Conservation (phyloP, 1,140 invertebrate genomes). For the Bombus sibiricus region DNA sequence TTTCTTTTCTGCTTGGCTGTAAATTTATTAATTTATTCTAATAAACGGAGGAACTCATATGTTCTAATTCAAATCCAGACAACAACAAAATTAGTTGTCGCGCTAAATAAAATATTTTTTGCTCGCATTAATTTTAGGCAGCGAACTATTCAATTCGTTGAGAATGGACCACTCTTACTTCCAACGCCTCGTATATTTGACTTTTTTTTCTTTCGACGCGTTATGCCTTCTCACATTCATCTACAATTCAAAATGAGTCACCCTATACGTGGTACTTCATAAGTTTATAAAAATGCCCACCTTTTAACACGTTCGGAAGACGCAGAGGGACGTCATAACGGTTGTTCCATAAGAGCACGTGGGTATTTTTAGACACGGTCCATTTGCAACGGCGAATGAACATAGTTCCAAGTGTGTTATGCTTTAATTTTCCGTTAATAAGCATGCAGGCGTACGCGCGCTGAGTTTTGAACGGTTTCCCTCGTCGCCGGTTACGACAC, state of each 20-base stretch:
- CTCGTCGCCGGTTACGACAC: not conserved
- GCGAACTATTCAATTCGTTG: not conserved
- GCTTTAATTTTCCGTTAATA: constrained; percentile 38
- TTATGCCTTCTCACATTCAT: not conserved
- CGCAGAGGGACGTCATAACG: not conserved
- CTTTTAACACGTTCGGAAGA: not conserved
- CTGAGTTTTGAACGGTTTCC: constrained; percentile 5
- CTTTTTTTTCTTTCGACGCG: too few species aligned
- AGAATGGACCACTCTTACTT: too few species aligned
- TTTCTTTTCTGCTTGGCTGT: too few species aligned
- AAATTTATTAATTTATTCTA: too few species aligned
- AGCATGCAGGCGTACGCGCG: not conserved
- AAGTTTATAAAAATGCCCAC: not conserved
- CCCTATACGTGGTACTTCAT: too few species aligned
- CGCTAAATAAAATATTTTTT: too few species aligned
- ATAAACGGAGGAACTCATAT: too few species aligned
- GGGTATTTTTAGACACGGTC: constrained; percentile 26
- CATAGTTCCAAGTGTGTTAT: not conserved
- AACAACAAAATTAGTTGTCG: too few species aligned
- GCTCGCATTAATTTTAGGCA: not conserved
- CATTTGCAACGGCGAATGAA: constrained; percentile 13
- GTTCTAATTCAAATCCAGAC: too few species aligned
- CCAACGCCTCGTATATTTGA: too few species aligned
- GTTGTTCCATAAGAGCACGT: not conserved
- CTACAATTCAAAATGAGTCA: not conserved